Evolutionary conservation across 2,888 invertebrate species (phyloP), one percentile per base, ranked within the genome.

Genomic region (Patella depressa): DNA sequence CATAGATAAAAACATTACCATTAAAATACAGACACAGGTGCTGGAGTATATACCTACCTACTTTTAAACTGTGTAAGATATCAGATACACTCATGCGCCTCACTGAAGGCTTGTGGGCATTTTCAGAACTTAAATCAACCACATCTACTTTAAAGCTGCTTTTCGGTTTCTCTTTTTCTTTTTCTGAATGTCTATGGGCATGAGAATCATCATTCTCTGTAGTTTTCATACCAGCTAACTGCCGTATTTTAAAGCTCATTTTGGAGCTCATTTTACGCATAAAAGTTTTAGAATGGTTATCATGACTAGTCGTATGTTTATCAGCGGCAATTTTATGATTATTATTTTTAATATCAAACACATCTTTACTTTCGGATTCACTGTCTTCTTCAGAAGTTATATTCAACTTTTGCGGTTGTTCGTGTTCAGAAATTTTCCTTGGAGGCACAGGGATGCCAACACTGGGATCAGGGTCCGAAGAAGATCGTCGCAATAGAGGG

Each of bases 211-310:
- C 55, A 45, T 73, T 24, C 73, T 79, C 72, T 69, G 34, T n/a
- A 29, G 76, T 71, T 19, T 82, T 80, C 34, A 81, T 76, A n/a
- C 79, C 76, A 57, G 82, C 80, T 11, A 86, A 77, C 34, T 83
- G 79, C 76, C 85, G 84, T 34, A 89, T 80, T 79, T 88, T 87
- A 3, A 82, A 78, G 80, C 89, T 88, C 84, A 89, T 87, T 79
- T 88, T 87, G 4, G 82, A 79, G 80, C 89, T 88, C 84, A 89
- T 87, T 71, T 85, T 78, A 71, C 82, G 74, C 78, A 87, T 79
- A 81, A 87, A 81, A 74, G 85, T 80, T 75, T 81, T 78, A 53
- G 71, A 73, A 29, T n/a, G 34, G 19, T 45, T 34, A 15, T 72
- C 34, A 24, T 29, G n/a, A 53, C 53, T 72, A 11, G 45, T 72